Evolutionary conservation across 2,113 vertebrate species (phyloP).

Genomic region (Amazona guildingii): DNA sequence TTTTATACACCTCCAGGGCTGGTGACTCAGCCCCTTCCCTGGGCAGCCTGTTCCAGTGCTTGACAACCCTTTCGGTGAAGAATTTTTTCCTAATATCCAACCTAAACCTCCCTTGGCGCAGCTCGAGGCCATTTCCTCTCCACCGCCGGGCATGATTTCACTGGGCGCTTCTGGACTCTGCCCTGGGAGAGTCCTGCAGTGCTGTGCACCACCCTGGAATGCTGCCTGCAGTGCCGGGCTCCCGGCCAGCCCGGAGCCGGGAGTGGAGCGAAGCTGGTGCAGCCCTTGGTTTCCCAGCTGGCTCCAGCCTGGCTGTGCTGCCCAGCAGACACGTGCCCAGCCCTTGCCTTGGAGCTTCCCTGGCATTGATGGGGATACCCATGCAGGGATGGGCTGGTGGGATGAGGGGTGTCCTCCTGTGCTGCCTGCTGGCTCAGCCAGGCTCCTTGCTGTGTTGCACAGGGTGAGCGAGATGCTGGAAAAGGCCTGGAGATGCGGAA

Average conservation of each 20-base stretch:
- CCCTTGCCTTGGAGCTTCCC: neutral
- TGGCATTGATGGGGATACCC: fast-evolving
- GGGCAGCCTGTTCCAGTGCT: neutral
- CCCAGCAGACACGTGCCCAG: fast-evolving
- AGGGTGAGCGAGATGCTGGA: slow-evolving; percentile 85
- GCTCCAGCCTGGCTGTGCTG: neutral
- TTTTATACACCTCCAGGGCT: neutral
- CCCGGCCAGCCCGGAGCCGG: neutral
- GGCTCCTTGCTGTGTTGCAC: neutral
- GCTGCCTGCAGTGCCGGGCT: neutral
- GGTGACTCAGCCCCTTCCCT: neutral
- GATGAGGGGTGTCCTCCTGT: neutral
- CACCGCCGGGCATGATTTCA: neutral
- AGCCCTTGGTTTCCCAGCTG: neutral
- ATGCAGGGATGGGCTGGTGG: fast-evolving
- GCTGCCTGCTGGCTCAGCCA: neutral
- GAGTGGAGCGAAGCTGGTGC: neutral
- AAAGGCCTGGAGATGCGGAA: slow-evolving; percentile 98
- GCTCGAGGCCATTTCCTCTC: neutral
- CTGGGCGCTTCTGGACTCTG: slow-evolving; percentile 37
- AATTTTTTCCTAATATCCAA: neutral
- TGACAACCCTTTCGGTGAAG: neutral
- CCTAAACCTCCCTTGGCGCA: neutral
- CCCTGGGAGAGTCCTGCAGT: slow-evolving; percentile 38
- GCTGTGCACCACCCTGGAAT: neutral